Evolutionary conservation across 2,113 vertebrate species (phyloP).

Genomic region (Podarcis cretensis): DNA sequence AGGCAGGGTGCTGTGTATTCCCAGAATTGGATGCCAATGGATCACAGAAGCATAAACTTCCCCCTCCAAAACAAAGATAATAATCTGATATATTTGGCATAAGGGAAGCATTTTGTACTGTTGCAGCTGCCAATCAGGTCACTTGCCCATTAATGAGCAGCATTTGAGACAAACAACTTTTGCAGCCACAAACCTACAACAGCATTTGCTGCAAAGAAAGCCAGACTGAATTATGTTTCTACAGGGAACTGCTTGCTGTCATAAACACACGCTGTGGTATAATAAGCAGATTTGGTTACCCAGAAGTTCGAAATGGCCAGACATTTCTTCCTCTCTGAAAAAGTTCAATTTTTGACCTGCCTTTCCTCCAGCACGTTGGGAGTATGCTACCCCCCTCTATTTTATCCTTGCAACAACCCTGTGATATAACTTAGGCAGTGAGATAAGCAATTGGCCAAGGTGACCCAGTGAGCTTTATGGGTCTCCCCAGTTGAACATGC

Average conservation of each 20-base stretch:
- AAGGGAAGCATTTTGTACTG: neutral
- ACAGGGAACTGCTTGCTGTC: fast-evolving
- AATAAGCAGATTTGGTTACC: neutral
- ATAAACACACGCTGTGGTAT: fast-evolving
- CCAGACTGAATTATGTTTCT: neutral
- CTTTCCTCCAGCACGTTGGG: neutral
- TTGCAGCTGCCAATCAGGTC: neutral
- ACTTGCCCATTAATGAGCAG: neutral
- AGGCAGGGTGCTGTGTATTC: neutral
- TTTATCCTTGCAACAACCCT: neutral
- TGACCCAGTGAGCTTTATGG: neutral
- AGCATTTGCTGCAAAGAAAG: neutral
- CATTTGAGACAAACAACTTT: neutral
- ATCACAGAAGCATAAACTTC: neutral
- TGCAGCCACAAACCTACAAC: neutral
- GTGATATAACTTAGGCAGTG: neutral
- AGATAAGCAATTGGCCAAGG: neutral
- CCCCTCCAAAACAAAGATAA: neutral
- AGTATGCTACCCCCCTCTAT: neutral
- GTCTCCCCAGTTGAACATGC: neutral
- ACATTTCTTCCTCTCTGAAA: neutral
- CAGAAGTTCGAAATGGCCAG: neutral
- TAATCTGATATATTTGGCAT: neutral
- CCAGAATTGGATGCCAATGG: neutral
- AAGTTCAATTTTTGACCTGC: neutral